Evolutionary conservation across 2,888 invertebrate species (phyloP).

Genomic region (Clitarchus hookeri): DNA sequence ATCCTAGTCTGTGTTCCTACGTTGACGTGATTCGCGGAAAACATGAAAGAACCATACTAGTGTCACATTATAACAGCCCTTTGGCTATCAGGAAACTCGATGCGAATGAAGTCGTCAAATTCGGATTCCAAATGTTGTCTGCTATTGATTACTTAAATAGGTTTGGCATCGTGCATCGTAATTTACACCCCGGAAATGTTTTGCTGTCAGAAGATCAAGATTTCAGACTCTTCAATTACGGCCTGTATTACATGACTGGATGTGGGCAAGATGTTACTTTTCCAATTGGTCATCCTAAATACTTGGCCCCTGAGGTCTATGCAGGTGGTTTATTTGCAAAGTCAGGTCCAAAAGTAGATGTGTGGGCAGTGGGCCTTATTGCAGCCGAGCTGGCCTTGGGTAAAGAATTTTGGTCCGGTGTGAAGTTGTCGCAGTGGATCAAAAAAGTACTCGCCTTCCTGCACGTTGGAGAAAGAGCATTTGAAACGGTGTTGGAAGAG

Average conservation of each 20-base stretch:
- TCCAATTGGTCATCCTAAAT: constrained; percentile 80
- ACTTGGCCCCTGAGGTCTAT: constrained; percentile 82
- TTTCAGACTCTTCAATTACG: constrained; percentile 90
- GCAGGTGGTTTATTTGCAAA: constrained; percentile 60
- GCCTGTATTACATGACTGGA: constrained; percentile 90
- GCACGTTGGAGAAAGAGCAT: constrained; percentile 62
- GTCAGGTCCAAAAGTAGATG: constrained; percentile 78
- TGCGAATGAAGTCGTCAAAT: constrained; percentile 61
- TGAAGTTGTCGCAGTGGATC: constrained; percentile 75
- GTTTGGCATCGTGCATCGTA: constrained; percentile 75
- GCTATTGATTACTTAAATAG: constrained; percentile 75
- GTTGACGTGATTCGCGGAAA: constrained; percentile 90
- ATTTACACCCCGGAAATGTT: constrained; percentile 82
- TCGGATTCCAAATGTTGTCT: constrained; percentile 73
- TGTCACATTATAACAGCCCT: constrained; percentile 75
- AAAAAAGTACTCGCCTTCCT: constrained; percentile 75
- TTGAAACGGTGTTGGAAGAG: constrained; percentile 77
- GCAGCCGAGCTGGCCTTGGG: constrained; percentile 78
- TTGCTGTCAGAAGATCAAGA: constrained; percentile 71
- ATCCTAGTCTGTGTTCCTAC: constrained; percentile 85
- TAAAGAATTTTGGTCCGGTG: constrained; percentile 69
- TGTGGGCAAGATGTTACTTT: constrained; percentile 86
- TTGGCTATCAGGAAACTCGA: constrained; percentile 58
- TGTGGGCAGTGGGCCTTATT: constrained; percentile 94
- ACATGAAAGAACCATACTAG: constrained; percentile 89